Base-by-base conservation (phyloP, 2,888 invertebrate species). In the Venusia cambrica region DNA sequence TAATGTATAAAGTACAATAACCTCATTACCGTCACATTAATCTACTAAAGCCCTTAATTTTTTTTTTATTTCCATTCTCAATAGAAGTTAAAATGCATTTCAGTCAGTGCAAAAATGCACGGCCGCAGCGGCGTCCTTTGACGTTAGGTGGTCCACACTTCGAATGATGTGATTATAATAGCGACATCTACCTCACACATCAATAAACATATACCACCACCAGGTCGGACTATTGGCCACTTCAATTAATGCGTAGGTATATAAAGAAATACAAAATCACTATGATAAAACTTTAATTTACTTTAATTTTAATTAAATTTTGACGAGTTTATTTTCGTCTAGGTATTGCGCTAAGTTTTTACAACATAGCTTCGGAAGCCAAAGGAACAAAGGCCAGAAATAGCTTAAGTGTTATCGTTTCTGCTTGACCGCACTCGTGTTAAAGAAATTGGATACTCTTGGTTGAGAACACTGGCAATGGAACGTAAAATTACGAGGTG, bases 111-210 rank as follows among this genome's bases (percentile, higher is more conserved):
- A 81, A 84, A 87, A 83, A 78, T 85, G 65, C 59, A 63, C 58
- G 64, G 60, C 55, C 47, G 71, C 71, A 21, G 40, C 85, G 83
- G 85, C 71, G 55, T 58, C 75, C 76, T 87, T 85, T 85, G 83
- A 80, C 69, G 69, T 69, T 79, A 84, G 87, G 85, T 85, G 84
- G 85, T 81, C 76, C 64, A 56, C 55, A 54, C 54, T 51, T 48
- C 62, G 61, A 69, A 57, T 83, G 80, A 87, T 83, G 81, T 78
- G 81, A 78, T 81, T 84, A 84, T 85, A 84, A 87, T 87, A 80
- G 80, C 79, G 73, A 75, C 76, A 83, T 71, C 67, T 58, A 67
- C 65, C n/a, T 69, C 65, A 66, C 59, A 56, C 65, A 62, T 69
- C 67, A 62, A 72, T 68, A 71, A 64, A 67, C 45, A 51, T 48